A percentile compares a stretch with the other conserved stretches of the same genome.
phyloP scores from a whole-genome alignment of 37 sponge, comb jelly and placozoan species.

The Aphrocallistes beatrix region DNA sequence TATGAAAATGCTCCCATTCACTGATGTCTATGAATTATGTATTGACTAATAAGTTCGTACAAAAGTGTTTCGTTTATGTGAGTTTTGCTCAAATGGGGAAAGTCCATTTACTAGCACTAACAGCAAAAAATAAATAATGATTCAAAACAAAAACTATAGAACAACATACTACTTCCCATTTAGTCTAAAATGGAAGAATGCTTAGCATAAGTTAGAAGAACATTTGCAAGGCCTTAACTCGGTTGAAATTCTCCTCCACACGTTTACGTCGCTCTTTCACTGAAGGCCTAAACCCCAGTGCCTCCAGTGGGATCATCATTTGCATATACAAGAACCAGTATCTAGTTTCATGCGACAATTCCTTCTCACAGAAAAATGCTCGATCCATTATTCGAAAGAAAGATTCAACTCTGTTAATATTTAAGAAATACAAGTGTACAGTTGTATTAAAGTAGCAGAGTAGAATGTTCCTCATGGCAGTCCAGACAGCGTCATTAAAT shows the following conservation, averaged over 20 bases:
- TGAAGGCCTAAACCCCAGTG: not conserved
- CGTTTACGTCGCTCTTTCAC: not conserved
- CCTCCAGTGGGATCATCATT: not conserved
- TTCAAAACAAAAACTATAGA: too few relatives aligned
- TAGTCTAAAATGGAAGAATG: too few relatives aligned
- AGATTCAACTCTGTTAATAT: not conserved
- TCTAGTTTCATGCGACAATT: not conserved
- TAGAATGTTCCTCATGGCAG: not conserved
- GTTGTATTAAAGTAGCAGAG: not conserved
- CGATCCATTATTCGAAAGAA: not conserved
- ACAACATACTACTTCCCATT: too few relatives aligned
- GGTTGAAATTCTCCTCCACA: not conserved
- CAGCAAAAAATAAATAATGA: too few relatives aligned
- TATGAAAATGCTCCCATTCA: too few relatives aligned
- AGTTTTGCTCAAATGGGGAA: too few relatives aligned
- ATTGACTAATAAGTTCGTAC: too few relatives aligned
- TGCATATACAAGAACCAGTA: constrained; percentile 4
- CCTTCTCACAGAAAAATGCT: not conserved
- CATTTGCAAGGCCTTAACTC: constrained; percentile 4
- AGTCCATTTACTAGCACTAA: too few relatives aligned
- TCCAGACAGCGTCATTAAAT: constrained; percentile 3
- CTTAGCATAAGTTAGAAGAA: not conserved
- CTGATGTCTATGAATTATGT: too few relatives aligned
- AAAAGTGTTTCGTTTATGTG: too few relatives aligned
- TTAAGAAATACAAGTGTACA: not conserved